These are phyloP conservation scores for Dermochelys coriacea DNA, from an alignment of 2,797 vertebrate species.

Conservation along the genomic window DNA sequence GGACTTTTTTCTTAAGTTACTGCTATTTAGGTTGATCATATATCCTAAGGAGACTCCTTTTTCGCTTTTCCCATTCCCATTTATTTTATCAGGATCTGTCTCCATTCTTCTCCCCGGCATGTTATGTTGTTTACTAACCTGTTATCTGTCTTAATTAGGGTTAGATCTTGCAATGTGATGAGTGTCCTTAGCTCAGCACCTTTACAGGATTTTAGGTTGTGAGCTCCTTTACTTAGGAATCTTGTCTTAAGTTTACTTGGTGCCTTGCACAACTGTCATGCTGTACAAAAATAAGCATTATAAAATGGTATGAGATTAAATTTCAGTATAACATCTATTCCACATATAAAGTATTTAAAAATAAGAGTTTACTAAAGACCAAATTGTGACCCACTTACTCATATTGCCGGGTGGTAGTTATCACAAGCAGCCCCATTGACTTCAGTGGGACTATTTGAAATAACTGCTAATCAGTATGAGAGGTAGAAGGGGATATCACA, in stretches of 20 bases:
- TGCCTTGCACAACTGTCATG: not conserved
- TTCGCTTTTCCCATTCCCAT: not conserved
- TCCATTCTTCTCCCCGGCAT: not conserved
- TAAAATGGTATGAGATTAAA: not conserved
- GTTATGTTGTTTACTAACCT: not conserved
- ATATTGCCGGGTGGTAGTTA: not conserved
- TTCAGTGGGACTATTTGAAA: not conserved
- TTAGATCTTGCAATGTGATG: not conserved
- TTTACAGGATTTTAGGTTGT: not conserved
- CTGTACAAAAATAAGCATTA: not conserved
- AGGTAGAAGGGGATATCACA: not conserved
- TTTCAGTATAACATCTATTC: not conserved
- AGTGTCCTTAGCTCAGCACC: not conserved
- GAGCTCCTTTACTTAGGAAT: not conserved
- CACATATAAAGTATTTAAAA: not conserved
- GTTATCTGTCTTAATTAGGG: not conserved
- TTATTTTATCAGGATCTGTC: not conserved
- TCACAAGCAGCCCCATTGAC: not conserved
- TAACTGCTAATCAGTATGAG: not conserved
- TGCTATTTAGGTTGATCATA: not conserved
- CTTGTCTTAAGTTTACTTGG: not conserved
- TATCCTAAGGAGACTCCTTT: not conserved
- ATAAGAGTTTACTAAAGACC: not conserved
- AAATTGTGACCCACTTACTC: not conserved
- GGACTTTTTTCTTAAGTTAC: not conserved